Conservation (phyloP, 2,888 invertebrate species). For the Parascotia fuliginaria region DNA sequence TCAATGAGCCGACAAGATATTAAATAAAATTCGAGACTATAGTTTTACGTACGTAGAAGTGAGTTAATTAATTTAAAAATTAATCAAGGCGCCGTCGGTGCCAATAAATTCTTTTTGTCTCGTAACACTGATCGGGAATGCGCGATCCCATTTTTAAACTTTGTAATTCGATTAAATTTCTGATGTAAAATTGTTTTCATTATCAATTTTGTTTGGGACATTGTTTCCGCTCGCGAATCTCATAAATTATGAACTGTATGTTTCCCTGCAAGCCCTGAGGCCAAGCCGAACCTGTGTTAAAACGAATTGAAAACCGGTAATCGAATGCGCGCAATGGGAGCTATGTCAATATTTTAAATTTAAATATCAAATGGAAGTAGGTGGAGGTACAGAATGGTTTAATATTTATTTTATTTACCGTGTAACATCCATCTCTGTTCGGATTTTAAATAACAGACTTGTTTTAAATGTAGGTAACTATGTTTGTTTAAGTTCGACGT, state of each 20-base stretch:
- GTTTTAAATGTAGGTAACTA: constrained; percentile 32
- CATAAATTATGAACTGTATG: constrained; percentile 82
- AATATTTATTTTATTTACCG: constrained; percentile 71
- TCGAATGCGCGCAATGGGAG: constrained; percentile 81
- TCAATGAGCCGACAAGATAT: constrained; percentile 75
- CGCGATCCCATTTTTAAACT: constrained; percentile 63
- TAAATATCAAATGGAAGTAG: constrained; percentile 75
- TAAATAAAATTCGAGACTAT: constrained; percentile 62
- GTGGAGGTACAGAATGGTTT: constrained; percentile 51
- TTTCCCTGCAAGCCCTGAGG: constrained; percentile 74
- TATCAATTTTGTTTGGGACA: constrained; percentile 77
- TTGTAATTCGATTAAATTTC: constrained; percentile 73
- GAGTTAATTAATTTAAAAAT: constrained; percentile 50
- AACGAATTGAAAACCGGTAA: constrained; percentile 84
- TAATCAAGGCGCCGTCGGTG: constrained; percentile 40
- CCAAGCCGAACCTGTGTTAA: constrained; percentile 72
- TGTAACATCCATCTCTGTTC: constrained; percentile 63
- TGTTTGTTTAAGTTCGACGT: constrained; percentile 31
- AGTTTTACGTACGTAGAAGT: constrained; percentile 52
- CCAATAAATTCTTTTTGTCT: constrained; percentile 50
- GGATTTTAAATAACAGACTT: constrained; percentile 56
- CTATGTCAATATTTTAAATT: constrained; percentile 83
- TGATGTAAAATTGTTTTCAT: constrained; percentile 80
- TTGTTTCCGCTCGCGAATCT: constrained; percentile 76
- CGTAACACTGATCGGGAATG: constrained; percentile 51